Conservation (phyloP, 2,113 vertebrate genomes). For the Zosterops hypoxanthus region DNA sequence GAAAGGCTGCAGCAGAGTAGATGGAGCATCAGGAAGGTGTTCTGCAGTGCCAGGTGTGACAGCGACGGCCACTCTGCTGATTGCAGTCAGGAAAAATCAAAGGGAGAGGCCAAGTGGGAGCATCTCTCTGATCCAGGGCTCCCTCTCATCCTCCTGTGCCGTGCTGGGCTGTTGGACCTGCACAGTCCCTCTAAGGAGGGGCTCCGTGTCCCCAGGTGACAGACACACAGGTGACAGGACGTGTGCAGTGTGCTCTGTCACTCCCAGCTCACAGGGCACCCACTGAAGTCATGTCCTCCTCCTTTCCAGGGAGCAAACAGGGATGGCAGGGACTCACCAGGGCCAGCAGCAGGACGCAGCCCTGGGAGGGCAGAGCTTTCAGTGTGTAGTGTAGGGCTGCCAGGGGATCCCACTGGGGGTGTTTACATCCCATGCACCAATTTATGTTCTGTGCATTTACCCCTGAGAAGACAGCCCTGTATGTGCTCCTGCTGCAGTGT, state of each 20-base stretch:
- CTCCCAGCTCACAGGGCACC: background rate
- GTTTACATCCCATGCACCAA: background rate
- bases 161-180: background rate
- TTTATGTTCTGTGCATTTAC: background rate
- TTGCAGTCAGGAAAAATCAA: background rate
- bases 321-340: background rate
- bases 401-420: background rate
- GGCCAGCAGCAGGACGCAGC: background rate
- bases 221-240: background rate
- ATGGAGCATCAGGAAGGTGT: background rate
- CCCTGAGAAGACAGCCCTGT: background rate
- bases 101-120: background rate
- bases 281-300: background rate
- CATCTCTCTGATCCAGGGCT: fast-evolving
- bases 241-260: background rate
- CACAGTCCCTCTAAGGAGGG: background rate
- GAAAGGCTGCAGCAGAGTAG: background rate
- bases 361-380: background rate
- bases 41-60: background rate
- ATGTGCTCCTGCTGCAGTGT: background rate
- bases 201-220: background rate
- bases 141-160: no score
- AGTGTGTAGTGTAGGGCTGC: background rate
- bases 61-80: background rate
- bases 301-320: background rate